phyloP scores from a whole-genome alignment of 2,113 vertebrate species.

The Saguinus midas region DNA sequence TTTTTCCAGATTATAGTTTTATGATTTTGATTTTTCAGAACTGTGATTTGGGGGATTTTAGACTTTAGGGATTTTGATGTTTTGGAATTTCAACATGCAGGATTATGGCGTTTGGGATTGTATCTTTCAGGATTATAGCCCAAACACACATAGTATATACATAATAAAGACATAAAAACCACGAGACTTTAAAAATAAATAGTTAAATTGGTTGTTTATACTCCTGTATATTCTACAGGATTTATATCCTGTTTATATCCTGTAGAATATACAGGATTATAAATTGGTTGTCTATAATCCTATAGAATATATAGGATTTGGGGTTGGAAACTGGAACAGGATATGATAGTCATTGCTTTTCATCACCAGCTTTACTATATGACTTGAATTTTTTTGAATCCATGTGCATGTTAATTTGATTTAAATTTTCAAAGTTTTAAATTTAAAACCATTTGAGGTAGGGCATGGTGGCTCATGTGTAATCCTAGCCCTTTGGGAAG shows the following conservation, averaged over 20 bases:
- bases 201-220: not conserved
- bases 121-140: not conserved
- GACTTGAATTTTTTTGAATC: not conserved
- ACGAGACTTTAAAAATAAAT: not conserved
- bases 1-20: not conserved
- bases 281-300: no score
- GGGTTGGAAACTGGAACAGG: not conserved
- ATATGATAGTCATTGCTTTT: not conserved
- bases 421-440: not conserved
- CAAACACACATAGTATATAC: not conserved
- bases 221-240: no score
- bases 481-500: no score
- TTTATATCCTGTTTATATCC: no score
- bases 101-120: not conserved
- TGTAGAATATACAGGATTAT: no score
- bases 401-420: not conserved
- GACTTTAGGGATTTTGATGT: not conserved
- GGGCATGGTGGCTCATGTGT: no score
- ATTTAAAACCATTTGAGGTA: not conserved
- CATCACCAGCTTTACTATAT: not conserved
- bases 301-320: not conserved
- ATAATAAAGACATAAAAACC: not conserved
- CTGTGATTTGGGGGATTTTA: not conserved
- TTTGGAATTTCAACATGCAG: not conserved
- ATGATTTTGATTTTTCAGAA: not conserved